Evolutionary conservation across 2,113 vertebrate species (phyloP), one percentile per base, ranked within the genome.

Genomic region (Ptyas mucosa): DNA sequence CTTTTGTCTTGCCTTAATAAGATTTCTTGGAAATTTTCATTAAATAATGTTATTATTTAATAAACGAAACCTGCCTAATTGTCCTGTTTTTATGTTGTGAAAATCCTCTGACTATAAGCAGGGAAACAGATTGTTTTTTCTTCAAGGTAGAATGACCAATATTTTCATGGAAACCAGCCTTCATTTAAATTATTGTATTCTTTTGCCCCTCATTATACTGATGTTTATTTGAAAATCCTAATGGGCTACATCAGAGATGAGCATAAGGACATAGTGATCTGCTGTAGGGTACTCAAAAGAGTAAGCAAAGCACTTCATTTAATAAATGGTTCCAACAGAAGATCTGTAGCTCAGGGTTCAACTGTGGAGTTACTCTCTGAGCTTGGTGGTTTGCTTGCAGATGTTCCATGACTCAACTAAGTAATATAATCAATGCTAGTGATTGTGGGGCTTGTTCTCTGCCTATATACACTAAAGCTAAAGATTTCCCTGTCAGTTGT

Each of bases 101-200:
- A 94, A 95, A 94, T 92, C 90, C 94, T 93, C 95, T 88, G 90
- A 93, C 95, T 95, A 91, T 93, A 94, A 93, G 51, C 53, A 87
- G 94, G 96, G 94, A 92, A 94, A 92, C 96, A 93, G 43, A 46
- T 96, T 52, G 92, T 93, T 94, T 95, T 91, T 97, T 94, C 95
- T 94, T 94, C 95, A 87, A 91, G 93, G 95, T 96, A 96, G 91
- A 96, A 91, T 81, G 94, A 96, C 93, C 95, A 94, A 96, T 95
- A 93, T 89, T 96, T 93, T 93, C 94, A 92, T 94, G 93, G 94
- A 93, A 96, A 96, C 92, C 26, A 90, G 51, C 94, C 95, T 96
- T 91, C 92, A 94, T 95, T 94, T 95, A 95, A 97, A 96, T 95
- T 94, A 96, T 85, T 55, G 64, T 85, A 58, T 85, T n/a, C 34